Evolutionary conservation across 2,113 vertebrate species (phyloP), one percentile per base, ranked within the genome.

Genomic region (Eretmodus cyanostictus): DNA sequence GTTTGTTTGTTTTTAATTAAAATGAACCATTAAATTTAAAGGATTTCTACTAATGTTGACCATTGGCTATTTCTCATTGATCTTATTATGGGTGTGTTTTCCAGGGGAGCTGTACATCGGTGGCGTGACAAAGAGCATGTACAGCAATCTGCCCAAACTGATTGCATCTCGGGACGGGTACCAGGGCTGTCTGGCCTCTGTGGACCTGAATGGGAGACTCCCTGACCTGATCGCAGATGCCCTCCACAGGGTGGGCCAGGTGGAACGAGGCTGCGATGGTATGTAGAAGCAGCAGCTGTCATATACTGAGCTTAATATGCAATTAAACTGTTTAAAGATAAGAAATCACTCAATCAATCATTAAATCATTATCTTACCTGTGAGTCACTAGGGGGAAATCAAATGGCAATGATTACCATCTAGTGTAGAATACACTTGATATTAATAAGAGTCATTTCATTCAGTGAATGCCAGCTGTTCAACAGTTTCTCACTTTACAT

Each of bases 21-120:
- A 45, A 45, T 10, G 2, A 40, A 45, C 22, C 22, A 27, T 1
- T 73, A 73, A 27, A 73, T 27, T 45, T 73, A 45, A 73, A 45
- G 22, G 22, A 7, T 45, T 47, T 49, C 16, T 31, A 78, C 42
- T 78, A 16, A 78, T 12, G 45, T 5, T 78, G 29, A 2, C 17
- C 6, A 31, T 11, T 78, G 71, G 71, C 1, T 12, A 31, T 49
- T 78, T 78, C 27, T 78, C 16, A 29, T 31, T 31, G 6, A 19
- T 63, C 4, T 42, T 36, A 13, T 5, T 24, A 2, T 49, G 3
- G 80, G 12, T 79, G 7, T 88, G 9, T 81, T 83, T 86, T 92
- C 4, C 94, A 98, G 98, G 98, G 92, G 98, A 98, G 97, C 95
- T 98, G 95, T 98, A 98, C 91, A 97, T 98, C 81, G 98, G 98